Conservation (phyloP, 2,797 vertebrate species). For the Heteromormyrus szaboi region DNA sequence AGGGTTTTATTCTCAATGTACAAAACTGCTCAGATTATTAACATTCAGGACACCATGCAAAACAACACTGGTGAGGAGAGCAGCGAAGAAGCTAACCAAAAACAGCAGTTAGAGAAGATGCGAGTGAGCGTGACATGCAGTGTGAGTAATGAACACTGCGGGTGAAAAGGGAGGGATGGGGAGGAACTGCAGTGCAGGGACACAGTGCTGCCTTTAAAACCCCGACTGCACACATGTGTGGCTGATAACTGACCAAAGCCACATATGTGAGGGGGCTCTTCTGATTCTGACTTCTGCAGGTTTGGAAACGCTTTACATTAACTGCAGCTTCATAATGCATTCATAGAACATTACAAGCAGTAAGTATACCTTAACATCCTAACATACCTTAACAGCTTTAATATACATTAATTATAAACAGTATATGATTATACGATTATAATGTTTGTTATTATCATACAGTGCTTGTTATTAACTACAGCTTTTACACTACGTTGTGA, state of each 20-base stretch:
- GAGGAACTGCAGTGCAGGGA: background rate
- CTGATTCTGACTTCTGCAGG: background rate
- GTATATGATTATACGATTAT: background rate
- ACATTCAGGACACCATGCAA: slow-evolving; percentile 46
- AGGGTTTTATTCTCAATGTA: slow-evolving; percentile 38
- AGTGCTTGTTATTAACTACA: background rate
- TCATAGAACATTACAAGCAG: background rate
- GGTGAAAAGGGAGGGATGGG: background rate
- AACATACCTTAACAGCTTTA: background rate
- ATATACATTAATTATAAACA: background rate
- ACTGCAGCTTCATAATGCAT: background rate
- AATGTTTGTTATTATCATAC: background rate
- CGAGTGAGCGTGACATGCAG: background rate
- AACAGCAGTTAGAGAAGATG: background rate
- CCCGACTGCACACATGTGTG: background rate
- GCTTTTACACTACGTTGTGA: background rate
- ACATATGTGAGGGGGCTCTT: background rate
- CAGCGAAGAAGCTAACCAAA: background rate
- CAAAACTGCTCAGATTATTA: slow-evolving; percentile 41
- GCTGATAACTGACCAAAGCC: background rate
- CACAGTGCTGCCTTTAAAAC: background rate
- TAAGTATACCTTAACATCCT: background rate
- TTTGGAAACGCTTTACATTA: background rate
- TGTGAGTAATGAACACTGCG: background rate
- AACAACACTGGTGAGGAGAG: slow-evolving; percentile 33